These are phyloP conservation scores for Deroplatys truncata DNA, from an alignment of 2,888 invertebrate genomes.

Conservation along the genomic window DNA sequence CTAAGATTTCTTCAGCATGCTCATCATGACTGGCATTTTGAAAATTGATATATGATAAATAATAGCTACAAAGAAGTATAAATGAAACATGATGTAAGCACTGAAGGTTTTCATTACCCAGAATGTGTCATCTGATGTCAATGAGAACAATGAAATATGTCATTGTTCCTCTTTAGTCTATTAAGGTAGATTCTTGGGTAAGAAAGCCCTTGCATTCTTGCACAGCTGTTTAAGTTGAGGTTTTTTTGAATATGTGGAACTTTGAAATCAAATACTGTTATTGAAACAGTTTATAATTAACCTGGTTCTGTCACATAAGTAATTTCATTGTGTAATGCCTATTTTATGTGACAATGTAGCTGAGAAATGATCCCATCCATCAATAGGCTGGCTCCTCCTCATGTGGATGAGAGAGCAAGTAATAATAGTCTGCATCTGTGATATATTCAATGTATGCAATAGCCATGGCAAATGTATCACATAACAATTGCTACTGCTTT, in stretches of 20 bases:
- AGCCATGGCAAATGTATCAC: conserved; percentile 5
- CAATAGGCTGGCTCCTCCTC: neutral
- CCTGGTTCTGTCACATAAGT: neutral
- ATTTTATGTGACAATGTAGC: neutral
- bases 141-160: too few species aligned
- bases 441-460: conserved; percentile 15
- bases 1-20: neutral
- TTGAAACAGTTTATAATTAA: neutral
- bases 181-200: neutral
- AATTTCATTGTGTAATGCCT: neutral
- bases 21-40: neutral
- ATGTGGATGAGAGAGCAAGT: conserved; percentile 4
- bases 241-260: neutral
- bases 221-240: neutral
- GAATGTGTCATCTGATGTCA: neutral
- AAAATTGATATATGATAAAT: neutral
- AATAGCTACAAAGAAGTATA: neutral
- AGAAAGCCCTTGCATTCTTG: neutral
- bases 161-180: neutral
- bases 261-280: neutral
- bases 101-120: neutral
- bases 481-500: conserved; percentile 12
- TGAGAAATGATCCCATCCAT: neutral
- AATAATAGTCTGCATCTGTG: conserved; percentile 14
- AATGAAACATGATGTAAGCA: neutral